Percentiles rank a stretch among this genome's conserved stretches.
phyloP scores from a whole-genome alignment of 2,888 invertebrate genomes.

The Melikaiella ostensackeni region DNA sequence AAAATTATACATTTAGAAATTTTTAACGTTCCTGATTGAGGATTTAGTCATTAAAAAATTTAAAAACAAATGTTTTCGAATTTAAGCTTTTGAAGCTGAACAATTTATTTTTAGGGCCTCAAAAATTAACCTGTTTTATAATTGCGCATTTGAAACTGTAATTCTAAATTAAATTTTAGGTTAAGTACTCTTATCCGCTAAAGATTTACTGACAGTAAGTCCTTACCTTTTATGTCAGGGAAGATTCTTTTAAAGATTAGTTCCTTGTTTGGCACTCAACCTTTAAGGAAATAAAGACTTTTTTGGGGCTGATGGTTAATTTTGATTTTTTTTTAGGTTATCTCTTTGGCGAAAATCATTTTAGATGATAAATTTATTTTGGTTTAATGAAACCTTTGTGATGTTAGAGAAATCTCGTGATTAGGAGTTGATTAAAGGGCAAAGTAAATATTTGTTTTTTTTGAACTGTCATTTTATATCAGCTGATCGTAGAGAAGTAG shows the following conservation, averaged over 20 bases:
- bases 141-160: too few species aligned
- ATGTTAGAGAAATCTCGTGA: background rate
- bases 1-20: too few species aligned
- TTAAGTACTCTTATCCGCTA: background rate
- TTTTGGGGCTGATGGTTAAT: background rate
- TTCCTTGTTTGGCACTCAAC: background rate
- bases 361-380: background rate
- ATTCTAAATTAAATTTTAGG: background rate
- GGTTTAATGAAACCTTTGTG: background rate
- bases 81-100: too few species aligned
- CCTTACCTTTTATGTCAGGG: slow-evolving; percentile 11
- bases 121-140: too few species aligned
- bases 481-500: background rate
- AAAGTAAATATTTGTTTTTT: background rate
- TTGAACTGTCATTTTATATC: slow-evolving; percentile 4
- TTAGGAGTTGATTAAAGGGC: background rate
- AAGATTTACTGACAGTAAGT: background rate
- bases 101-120: too few species aligned
- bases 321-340: slow-evolving; percentile 12
- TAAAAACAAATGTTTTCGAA: too few species aligned
- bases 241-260: background rate
- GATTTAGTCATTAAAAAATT: too few species aligned
- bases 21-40: too few species aligned
- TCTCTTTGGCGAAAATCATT: background rate
- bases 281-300: background rate